These are phyloP conservation scores for Fundulus diaphanus DNA, from an alignment of 2,797 vertebrate species.

Conservation along the genomic window DNA sequence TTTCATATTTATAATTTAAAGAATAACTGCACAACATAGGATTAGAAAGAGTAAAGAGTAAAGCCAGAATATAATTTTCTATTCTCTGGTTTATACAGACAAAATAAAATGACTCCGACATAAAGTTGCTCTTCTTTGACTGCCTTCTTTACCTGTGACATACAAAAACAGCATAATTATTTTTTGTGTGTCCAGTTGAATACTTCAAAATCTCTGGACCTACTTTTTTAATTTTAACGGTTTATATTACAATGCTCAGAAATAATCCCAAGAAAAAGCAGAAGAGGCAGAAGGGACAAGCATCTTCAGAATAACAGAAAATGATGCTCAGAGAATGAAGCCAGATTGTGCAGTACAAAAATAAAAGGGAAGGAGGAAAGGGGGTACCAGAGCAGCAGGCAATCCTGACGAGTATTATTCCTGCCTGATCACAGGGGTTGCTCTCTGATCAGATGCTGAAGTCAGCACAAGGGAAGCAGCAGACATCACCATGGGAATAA, in stretches of 20 bases:
- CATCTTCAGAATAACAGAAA: constrained; percentile 54
- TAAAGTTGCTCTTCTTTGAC: background rate
- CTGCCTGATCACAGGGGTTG: constrained; percentile 70
- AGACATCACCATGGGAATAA: constrained; percentile 52
- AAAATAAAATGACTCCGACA: constrained; percentile 13
- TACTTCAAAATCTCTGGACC: constrained; percentile 31
- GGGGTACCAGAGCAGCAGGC: constrained; percentile 52
- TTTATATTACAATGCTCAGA: constrained; percentile 57
- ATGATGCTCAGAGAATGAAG: constrained; percentile 50
- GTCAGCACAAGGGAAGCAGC: constrained; percentile 66
- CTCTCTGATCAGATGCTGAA: constrained; percentile 68
- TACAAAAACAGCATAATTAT: constrained; percentile 33
- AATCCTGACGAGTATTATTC: constrained; percentile 61
- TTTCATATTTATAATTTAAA: too few relatives aligned
- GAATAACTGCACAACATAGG: too few relatives aligned
- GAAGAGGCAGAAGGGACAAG: constrained; percentile 30
- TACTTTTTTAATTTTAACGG: constrained; percentile 64
- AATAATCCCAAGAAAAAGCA: constrained; percentile 57
- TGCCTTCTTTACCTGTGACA: constrained; percentile 11
- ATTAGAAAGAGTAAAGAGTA: too few relatives aligned
- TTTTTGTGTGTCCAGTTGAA: constrained; percentile 32
- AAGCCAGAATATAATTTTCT: background rate
- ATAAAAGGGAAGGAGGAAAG: constrained; percentile 40
- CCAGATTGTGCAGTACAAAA: constrained; percentile 48
- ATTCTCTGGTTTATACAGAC: constrained; percentile 6